A percentile compares a stretch with the other conserved stretches of the same genome.
Conservation (phyloP, 2,113 vertebrate species). For the Aldabrachelys gigantea region DNA sequence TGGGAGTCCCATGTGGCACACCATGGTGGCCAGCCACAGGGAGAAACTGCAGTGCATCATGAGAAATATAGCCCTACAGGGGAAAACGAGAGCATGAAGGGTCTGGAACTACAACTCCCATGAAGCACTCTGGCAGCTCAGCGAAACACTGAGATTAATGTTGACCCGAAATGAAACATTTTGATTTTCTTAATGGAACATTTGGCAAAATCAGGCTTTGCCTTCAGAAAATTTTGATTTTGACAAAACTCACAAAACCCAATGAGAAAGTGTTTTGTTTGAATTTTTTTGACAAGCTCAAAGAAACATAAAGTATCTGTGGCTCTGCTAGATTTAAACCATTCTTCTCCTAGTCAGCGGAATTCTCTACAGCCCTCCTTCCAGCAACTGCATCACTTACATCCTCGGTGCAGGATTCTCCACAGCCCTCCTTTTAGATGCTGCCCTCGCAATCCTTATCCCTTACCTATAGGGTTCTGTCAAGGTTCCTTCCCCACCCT, state of each 20-base stretch:
- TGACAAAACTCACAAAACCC: not conserved
- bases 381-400: too few relatives aligned
- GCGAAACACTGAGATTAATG: not conserved
- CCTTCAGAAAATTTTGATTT: not conserved
- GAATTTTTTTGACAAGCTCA: not conserved
- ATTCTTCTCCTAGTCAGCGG: not conserved
- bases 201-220: accelerated
- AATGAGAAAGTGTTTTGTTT: not conserved
- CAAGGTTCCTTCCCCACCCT: too few relatives aligned
- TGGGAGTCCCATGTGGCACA: not conserved
- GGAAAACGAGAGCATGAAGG: not conserved
- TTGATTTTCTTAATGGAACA: not conserved
- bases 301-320: not conserved
- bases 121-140: not conserved
- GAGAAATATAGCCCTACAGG: not conserved
- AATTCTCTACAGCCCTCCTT: not conserved
- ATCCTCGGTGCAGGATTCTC: too few relatives aligned
- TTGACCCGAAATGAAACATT: not conserved
- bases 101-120: not conserved
- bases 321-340: not conserved
- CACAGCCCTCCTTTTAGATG: too few relatives aligned
- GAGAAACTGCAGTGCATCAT: not conserved
- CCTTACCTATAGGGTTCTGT: too few relatives aligned
- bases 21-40: not conserved
- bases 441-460: too few relatives aligned